A percentile compares a stretch with the other conserved stretches of the same genome.
Conservation (phyloP, 2,888 invertebrate species). For the Dorcus parallelipipedus region DNA sequence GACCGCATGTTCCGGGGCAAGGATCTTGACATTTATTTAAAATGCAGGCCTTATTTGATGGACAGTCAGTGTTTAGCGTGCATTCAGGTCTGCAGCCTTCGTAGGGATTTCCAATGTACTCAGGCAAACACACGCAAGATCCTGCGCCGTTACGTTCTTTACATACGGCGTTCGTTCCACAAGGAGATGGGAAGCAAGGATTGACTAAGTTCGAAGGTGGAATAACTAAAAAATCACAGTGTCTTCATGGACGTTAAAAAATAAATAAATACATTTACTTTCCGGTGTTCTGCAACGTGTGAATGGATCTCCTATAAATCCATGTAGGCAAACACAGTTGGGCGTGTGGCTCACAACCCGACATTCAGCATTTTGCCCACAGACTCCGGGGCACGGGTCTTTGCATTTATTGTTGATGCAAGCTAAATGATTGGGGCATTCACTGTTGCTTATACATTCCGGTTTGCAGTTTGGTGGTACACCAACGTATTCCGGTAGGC, state of each 20-base stretch:
- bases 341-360: constrained; percentile 57
- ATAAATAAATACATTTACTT: constrained; percentile 18
- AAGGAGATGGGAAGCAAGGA: constrained; percentile 63
- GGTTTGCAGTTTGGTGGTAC: constrained; percentile 72
- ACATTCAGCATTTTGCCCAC: constrained; percentile 56
- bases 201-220: constrained; percentile 32
- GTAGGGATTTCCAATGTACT: constrained; percentile 64
- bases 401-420: constrained; percentile 73
- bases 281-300: constrained; percentile 42
- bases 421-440: constrained; percentile 65
- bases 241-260: not conserved
- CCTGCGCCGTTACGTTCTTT: constrained; percentile 51
- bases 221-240: not conserved
- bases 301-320: constrained; percentile 59
- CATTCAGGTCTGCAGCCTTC: constrained; percentile 65
- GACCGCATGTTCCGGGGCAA: constrained; percentile 62
- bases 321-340: constrained; percentile 56
- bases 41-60: constrained; percentile 64
- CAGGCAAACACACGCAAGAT: constrained; percentile 56
- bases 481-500: constrained; percentile 68
- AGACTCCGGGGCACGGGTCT: constrained; percentile 62
- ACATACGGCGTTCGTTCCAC: constrained; percentile 63
- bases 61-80: constrained; percentile 62
- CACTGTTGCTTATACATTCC: constrained; percentile 72
- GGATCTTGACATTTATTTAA: constrained; percentile 62